These are phyloP conservation scores for Crematogaster levior DNA, from an alignment of 2,888 invertebrate species.

Conservation along the genomic window DNA sequence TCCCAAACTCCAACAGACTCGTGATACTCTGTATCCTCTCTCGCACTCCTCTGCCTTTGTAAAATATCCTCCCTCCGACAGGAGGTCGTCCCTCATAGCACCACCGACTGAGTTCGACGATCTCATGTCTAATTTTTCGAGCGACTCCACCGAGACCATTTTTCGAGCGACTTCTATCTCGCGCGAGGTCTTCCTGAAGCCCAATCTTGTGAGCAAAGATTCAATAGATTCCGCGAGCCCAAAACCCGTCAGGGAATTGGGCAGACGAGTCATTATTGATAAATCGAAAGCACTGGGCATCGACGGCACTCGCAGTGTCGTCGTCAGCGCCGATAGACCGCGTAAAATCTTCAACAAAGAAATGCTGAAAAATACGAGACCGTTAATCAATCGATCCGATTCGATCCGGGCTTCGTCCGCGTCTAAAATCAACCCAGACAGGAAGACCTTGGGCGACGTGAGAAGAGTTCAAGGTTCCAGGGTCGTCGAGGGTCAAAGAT, in stretches of 20 bases:
- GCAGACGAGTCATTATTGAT: slow-evolving; percentile 81
- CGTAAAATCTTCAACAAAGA: slow-evolving; percentile 73
- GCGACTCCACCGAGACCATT: slow-evolving; percentile 82
- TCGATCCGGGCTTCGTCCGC: slow-evolving; percentile 78
- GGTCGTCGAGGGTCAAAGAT: slow-evolving; percentile 47
- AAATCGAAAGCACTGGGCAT: slow-evolving; percentile 79
- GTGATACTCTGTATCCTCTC: slow-evolving; percentile 77
- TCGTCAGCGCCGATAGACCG: slow-evolving; percentile 64
- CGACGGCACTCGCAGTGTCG: slow-evolving; percentile 49
- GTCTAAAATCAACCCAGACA: slow-evolving; percentile 70
- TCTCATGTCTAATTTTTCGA: slow-evolving; percentile 78
- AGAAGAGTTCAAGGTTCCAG: slow-evolving; percentile 24
- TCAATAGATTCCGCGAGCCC: slow-evolving; percentile 53
- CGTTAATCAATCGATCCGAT: slow-evolving; percentile 74
- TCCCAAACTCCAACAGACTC: slow-evolving; percentile 60
- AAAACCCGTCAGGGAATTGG: slow-evolving; percentile 66
- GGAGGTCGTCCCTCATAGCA: slow-evolving; percentile 85
- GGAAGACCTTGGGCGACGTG: slow-evolving; percentile 60
- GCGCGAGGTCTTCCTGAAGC: slow-evolving; percentile 73
- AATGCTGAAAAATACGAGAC: slow-evolving; percentile 67
- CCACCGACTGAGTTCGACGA: slow-evolving; percentile 86
- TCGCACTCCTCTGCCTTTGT: slow-evolving; percentile 84
- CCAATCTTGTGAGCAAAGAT: slow-evolving; percentile 49
- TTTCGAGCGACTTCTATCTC: slow-evolving; percentile 81
- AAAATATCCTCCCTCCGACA: slow-evolving; percentile 77